phyloP scores from a whole-genome alignment of 2,888 invertebrate species.

The Ceramica pisi region DNA sequence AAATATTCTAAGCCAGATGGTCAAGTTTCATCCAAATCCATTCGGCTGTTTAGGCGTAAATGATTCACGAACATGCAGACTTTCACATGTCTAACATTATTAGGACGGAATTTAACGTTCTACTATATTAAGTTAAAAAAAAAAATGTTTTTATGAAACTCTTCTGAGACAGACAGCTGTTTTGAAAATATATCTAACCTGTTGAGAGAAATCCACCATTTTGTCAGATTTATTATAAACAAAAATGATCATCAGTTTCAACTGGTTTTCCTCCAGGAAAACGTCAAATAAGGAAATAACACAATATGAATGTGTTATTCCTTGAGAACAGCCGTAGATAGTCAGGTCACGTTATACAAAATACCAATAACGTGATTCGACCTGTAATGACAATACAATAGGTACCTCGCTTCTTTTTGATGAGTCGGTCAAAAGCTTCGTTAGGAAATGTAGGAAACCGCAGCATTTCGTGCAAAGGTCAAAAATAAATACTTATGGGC shows the following conservation, averaged over 20 bases:
- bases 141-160: neutral
- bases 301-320: slow-evolving; percentile 42
- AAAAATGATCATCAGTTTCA: slow-evolving; percentile 13
- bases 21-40: neutral
- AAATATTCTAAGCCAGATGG: neutral
- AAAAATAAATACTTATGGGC: no score
- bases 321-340: slow-evolving; percentile 35
- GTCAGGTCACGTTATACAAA: slow-evolving; percentile 48
- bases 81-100: neutral
- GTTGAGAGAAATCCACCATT: neutral
- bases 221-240: slow-evolving; percentile 8
- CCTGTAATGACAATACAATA: neutral
- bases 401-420: neutral
- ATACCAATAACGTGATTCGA: slow-evolving; percentile 42
- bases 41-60: neutral
- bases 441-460: slow-evolving; percentile 12
- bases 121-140: neutral
- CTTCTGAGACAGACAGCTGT: slow-evolving; percentile 9
- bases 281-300: slow-evolving; percentile 45
- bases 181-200: neutral
- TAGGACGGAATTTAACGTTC: neutral
- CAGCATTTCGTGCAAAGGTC: slow-evolving; percentile 15
- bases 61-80: neutral
- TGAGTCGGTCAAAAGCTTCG: neutral
- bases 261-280: slow-evolving; percentile 53